These are phyloP conservation scores for Brachyptera risi DNA, from an alignment of 2,888 invertebrate species.

Conservation along the genomic window DNA sequence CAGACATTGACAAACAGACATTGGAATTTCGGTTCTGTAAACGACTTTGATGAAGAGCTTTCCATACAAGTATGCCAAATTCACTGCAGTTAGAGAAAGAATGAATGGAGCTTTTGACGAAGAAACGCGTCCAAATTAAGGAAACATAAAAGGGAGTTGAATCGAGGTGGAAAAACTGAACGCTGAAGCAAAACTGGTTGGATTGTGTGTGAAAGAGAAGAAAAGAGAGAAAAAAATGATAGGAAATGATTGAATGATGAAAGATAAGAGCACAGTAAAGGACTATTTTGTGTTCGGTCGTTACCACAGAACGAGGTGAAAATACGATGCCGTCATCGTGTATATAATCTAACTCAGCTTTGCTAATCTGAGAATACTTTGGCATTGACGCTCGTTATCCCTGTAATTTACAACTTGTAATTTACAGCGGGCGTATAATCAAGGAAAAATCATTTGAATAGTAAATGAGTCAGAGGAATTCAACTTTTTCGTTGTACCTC, in stretches of 20 bases:
- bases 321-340: neutral
- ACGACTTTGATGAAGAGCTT: neutral
- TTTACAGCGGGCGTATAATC: too few relatives aligned
- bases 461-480: too few relatives aligned
- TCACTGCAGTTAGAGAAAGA: too few relatives aligned
- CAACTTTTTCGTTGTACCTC: too few relatives aligned
- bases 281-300: neutral
- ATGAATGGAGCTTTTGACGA: neutral
- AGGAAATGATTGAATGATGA: conserved; percentile 5
- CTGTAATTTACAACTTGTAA: too few relatives aligned
- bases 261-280: neutral
- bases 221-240: neutral
- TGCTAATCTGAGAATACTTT: neutral
- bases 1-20: neutral
- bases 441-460: too few relatives aligned
- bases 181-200: conserved; percentile 1
- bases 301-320: neutral
- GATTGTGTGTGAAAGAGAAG: neutral
- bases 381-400: too few relatives aligned
- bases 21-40: neutral
- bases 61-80: neutral
- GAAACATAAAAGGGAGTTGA: conserved; percentile 6
- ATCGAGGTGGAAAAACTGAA: conserved; percentile 11
- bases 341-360: neutral
- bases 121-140: neutral